phyloP scores from a whole-genome alignment of 2,113 vertebrate genomes.

The Siniperca chuatsi region DNA sequence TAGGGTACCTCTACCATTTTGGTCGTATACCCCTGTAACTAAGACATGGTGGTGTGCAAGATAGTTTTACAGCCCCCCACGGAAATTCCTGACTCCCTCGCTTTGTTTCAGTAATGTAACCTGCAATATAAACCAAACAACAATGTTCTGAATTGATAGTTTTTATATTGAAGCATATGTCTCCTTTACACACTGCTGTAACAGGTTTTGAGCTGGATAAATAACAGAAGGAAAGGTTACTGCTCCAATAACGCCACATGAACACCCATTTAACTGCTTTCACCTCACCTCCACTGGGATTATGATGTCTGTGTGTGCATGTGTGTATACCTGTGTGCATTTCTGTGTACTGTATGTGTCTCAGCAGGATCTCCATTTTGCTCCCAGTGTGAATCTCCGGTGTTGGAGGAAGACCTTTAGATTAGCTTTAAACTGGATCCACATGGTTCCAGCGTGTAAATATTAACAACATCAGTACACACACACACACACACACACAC shows the following conservation, averaged over 20 bases:
- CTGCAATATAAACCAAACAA: too few relatives aligned
- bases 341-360: constrained; percentile 32
- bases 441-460: constrained; percentile 54
- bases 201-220: constrained; percentile 14
- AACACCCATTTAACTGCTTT: constrained; percentile 42
- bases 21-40: too few relatives aligned
- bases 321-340: constrained; percentile 9
- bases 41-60: too few relatives aligned
- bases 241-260: constrained; percentile 54
- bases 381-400: constrained; percentile 62
- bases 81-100: too few relatives aligned
- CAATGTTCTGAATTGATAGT: too few relatives aligned
- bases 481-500: constrained; percentile 19
- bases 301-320: constrained; percentile 10
- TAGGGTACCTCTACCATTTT: too few relatives aligned
- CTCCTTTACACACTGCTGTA: too few relatives aligned
- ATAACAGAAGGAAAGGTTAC: constrained; percentile 44
- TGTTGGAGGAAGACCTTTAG: constrained; percentile 74
- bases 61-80: too few relatives aligned
- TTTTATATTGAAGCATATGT: too few relatives aligned
- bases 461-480: constrained; percentile 61
- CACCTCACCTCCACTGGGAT: constrained; percentile 50
- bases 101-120: too few relatives aligned
- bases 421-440: constrained; percentile 61
- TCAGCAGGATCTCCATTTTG: constrained; percentile 68